Base-by-base conservation (phyloP, 1,140 invertebrate genomes). In the Conopomorpha cramerella region DNA sequence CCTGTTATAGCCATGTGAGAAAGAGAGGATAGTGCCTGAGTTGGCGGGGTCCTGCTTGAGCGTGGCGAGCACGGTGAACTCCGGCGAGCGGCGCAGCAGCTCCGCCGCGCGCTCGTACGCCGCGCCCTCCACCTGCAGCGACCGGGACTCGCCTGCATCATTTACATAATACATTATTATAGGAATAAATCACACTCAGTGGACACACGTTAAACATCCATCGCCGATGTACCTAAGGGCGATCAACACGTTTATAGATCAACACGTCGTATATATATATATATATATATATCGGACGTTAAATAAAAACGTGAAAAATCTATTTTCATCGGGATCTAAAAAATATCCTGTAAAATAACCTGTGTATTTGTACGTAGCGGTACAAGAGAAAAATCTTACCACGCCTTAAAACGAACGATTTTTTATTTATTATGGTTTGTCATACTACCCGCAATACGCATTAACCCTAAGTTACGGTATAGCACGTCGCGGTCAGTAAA, bases 11-110 rank as follows among this genome's bases (percentile, higher is more conserved):
- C 86, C 86, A 58, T 87, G 84, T 35, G 89, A 88, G 73, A 92
- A 90, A 49, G 90, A 86, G 46, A 93, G 79, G 47, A 93, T 87
- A 35, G 88, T 88, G 60, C 90, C 91, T 32, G 87, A 86, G 78
- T 92, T 93, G 48, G 83, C 84, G 43, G 84, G 82, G 66, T 91
- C 89, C 73, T 93, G 91, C 36, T 84, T 82, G 16, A 93, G 64
- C 44, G 83, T 82, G 19, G 90, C 88, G 35, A 88, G 81, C 49
- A 93, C 79, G 31, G 90, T 92, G 73, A 93, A 91, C 76, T 93
- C 90, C 46, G 85, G 82, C 49, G 84, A 85, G 50, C 77, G 77
- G 38, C 83, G 81, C 53, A 92, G 77, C 55, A 90, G 61, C 40
- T 85, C 79, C 18, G 82, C 81, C 14, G 87, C 88, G 50, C 82